Percentiles rank a stretch among this genome's conserved stretches.
Conservation (phyloP, 1,140 invertebrate species). For the Habropoda laboriosa region DNA sequence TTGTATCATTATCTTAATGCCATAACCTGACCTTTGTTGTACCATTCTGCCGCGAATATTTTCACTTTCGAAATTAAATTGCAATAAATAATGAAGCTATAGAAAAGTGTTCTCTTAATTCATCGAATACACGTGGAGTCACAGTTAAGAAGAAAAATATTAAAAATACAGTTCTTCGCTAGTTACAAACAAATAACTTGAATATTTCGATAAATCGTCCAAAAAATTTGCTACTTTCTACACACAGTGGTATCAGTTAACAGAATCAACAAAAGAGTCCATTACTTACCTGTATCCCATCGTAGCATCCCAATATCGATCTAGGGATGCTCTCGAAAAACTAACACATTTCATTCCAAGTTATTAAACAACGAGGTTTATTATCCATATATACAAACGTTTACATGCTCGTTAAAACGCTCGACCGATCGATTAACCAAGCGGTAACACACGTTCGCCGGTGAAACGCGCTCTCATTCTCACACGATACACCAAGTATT, state of each 20-base stretch:
- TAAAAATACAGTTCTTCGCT: no score
- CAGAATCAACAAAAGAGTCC: not conserved
- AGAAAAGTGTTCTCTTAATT: no score
- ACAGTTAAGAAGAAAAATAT: no score
- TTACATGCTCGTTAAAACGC: conserved; percentile 58
- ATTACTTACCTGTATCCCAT: not conserved
- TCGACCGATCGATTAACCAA: conserved; percentile 50
- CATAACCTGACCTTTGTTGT: no score
- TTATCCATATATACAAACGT: conserved; percentile 75
- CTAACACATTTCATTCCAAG: not conserved
- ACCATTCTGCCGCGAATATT: no score
- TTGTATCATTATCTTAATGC: no score
- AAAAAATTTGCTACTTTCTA: not conserved
- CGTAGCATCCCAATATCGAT: rapidly evolving
- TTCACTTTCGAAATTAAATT: no score
- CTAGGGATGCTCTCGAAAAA: no score
- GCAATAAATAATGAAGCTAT: no score
- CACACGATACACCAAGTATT: conserved; percentile 43
- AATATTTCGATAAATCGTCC: no score
- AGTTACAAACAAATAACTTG: not conserved
- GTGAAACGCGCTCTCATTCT: conserved; percentile 35
- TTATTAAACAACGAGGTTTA: conserved; percentile 76
- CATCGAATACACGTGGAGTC: no score
- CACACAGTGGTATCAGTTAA: not conserved
- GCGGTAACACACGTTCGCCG: conserved; percentile 45